phyloP scores from a whole-genome alignment of 2,888 invertebrate species.

The Drosophila cyrtoloma region DNA sequence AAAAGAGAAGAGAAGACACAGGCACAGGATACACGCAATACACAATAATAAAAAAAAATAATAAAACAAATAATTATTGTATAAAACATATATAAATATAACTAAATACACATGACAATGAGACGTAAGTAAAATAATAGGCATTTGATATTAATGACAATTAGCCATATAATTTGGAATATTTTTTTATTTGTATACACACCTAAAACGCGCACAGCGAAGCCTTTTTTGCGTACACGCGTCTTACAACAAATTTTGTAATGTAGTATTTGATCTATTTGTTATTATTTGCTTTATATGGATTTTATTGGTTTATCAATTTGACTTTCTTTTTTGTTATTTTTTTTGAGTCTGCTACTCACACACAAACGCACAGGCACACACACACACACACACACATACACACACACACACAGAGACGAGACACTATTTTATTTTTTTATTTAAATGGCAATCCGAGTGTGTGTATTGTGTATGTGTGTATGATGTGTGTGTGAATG shows the following conservation, averaged over 20 bases:
- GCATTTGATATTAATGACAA: slow-evolving; percentile 28
- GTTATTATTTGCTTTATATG: slow-evolving; percentile 32
- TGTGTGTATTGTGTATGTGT: slow-evolving; percentile 8
- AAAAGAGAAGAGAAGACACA: slow-evolving; percentile 33
- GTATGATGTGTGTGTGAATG: slow-evolving; percentile 11
- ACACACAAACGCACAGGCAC: slow-evolving; percentile 17
- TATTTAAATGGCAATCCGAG: slow-evolving; percentile 3
- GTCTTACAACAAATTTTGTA: slow-evolving; percentile 43
- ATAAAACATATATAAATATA: slow-evolving; percentile 9
- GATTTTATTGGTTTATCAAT: slow-evolving; percentile 52
- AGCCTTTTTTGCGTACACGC: slow-evolving; percentile 60
- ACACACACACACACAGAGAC: slow-evolving; percentile 4
- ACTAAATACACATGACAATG: slow-evolving; percentile 54
- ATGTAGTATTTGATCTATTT: slow-evolving; percentile 51
- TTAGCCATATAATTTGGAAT: slow-evolving; percentile 53
- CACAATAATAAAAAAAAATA: slow-evolving; percentile 38
- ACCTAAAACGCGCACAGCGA: slow-evolving; percentile 74
- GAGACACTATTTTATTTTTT: slow-evolving; percentile 4
- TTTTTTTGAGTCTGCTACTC: slow-evolving; percentile 11
- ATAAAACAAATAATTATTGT: slow-evolving; percentile 26
- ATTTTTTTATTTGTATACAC: slow-evolving; percentile 64
- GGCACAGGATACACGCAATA: slow-evolving; percentile 52
- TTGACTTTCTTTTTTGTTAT: neutral
- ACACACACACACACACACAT: slow-evolving; percentile 19
- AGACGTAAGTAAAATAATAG: slow-evolving; percentile 22